A percentile compares a stretch with the other conserved stretches of the same genome.
Evolutionary conservation across 1,140 invertebrate species (phyloP).

Genomic region (Temnothorax longispinosus): DNA sequence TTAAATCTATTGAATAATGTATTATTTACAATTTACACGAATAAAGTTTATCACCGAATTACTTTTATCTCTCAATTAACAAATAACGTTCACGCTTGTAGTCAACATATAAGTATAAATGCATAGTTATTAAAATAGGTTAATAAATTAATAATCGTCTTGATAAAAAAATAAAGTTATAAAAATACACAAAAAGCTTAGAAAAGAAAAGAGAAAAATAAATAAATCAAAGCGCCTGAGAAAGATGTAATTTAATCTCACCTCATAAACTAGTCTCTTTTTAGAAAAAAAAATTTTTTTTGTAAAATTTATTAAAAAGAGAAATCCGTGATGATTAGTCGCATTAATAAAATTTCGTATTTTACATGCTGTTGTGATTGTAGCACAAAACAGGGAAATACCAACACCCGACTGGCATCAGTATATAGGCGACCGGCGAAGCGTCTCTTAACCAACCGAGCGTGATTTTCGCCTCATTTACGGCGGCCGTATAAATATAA

Average conservation of each 20-base stretch:
- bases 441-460: conserved; percentile 64
- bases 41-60: neutral
- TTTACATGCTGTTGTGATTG: neutral
- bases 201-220: neutral
- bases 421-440: conserved; percentile 8
- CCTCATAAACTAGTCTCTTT: neutral
- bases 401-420: conserved; percentile 9
- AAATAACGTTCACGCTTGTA: neutral
- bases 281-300: neutral
- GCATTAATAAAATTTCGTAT: neutral
- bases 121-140: neutral
- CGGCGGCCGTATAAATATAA: conserved; percentile 66
- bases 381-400: neutral
- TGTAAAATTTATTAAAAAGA: neutral
- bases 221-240: neutral
- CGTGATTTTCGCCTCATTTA: conserved; percentile 78
- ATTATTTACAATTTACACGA: conserved; percentile 17
- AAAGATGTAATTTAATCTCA: neutral
- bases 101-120: neutral
- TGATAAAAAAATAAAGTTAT: neutral
- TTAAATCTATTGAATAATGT: neutral
- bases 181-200: neutral
- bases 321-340: neutral
- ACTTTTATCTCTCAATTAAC: conserved; percentile 4
- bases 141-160: conserved; percentile 15